Percentiles rank a stretch among this genome's conserved stretches.
These are phyloP conservation scores for Strigamia transsilvanica DNA, from an alignment of 2,888 invertebrate species.

Conservation along the genomic window DNA sequence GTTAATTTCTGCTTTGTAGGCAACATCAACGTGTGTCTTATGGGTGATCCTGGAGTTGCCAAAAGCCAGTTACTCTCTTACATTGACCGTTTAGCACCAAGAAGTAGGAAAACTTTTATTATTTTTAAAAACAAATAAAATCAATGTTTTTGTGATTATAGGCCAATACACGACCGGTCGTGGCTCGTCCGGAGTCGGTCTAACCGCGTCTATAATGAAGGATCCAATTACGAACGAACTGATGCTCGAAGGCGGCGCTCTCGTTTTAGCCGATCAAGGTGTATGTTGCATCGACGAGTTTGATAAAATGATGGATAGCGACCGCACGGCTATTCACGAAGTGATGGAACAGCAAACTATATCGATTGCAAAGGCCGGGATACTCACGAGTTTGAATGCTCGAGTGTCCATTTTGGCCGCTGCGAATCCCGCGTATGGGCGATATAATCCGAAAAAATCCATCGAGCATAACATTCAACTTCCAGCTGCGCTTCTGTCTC, in stretches of 20 bases:
- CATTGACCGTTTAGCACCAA: constrained; percentile 89
- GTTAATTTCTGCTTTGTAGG: constrained; percentile 60
- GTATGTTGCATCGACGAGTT: constrained; percentile 98
- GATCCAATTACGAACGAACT: constrained; percentile 97
- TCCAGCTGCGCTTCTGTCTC: constrained; percentile 94
- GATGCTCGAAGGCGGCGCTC: constrained; percentile 95
- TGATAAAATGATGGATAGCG: constrained; percentile 97
- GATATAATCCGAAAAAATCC: constrained; percentile 93
- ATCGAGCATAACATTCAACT: constrained; percentile 98
- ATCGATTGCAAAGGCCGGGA: constrained; percentile 97
- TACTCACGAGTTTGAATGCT: constrained; percentile 97
- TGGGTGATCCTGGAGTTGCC: constrained; percentile 99
- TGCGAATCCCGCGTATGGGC: constrained; percentile 98
- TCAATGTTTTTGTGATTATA: constrained; percentile 58
- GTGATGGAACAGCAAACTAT: constrained; percentile 99
- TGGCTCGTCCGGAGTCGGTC: constrained; percentile 97
- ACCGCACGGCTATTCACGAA: constrained; percentile 95
- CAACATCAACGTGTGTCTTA: constrained; percentile 93
- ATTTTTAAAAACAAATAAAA: background rate
- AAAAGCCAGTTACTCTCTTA: constrained; percentile 96
- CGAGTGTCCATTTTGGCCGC: constrained; percentile 97
- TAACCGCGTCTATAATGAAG: constrained; percentile 98
- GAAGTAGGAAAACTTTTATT: constrained; percentile 69
- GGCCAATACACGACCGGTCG: constrained; percentile 95
- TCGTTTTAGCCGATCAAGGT: constrained; percentile 95